A percentile compares a stretch with the other conserved stretches of the same genome.
phyloP scores from a whole-genome alignment of 2,113 vertebrate species.

The Chauna torquata region DNA sequence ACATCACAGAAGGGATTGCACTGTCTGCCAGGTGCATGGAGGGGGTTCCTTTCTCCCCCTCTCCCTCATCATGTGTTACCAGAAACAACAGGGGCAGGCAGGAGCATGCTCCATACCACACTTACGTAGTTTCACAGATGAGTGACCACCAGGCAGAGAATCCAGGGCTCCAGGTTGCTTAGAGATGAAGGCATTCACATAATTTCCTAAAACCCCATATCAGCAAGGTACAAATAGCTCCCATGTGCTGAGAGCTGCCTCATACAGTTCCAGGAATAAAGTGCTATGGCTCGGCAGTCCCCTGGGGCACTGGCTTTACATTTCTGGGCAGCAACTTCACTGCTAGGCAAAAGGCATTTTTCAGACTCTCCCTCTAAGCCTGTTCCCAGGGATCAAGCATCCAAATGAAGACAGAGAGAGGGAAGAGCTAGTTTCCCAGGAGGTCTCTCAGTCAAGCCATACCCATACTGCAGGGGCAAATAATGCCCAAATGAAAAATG shows the following conservation, averaged over 20 bases:
- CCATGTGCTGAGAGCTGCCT: not conserved
- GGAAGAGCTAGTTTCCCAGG: not conserved
- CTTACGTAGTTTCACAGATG: not conserved
- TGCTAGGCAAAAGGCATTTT: not conserved
- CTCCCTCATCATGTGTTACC: not conserved
- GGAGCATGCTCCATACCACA: fast-evolving
- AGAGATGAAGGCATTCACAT: not conserved
- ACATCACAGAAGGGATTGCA: not conserved
- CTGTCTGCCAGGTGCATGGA: not conserved
- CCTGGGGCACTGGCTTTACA: not conserved
- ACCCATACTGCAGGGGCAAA: not conserved
- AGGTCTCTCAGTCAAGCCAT: not conserved
- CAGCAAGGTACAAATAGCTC: not conserved
- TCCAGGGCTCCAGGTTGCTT: not conserved
- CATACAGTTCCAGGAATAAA: not conserved
- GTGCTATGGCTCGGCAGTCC: not conserved
- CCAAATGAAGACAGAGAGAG: not conserved
- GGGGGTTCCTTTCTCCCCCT: not conserved
- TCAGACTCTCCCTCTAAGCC: not conserved
- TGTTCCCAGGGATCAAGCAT: not conserved
- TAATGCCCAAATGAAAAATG: not conserved
- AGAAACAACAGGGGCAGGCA: not conserved
- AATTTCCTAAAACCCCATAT: not conserved
- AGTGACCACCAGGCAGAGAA: not conserved
- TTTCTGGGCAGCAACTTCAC: not conserved